These are phyloP conservation scores for Cinclus cinclus DNA, from an alignment of 2,113 vertebrate species.

Conservation along the genomic window DNA sequence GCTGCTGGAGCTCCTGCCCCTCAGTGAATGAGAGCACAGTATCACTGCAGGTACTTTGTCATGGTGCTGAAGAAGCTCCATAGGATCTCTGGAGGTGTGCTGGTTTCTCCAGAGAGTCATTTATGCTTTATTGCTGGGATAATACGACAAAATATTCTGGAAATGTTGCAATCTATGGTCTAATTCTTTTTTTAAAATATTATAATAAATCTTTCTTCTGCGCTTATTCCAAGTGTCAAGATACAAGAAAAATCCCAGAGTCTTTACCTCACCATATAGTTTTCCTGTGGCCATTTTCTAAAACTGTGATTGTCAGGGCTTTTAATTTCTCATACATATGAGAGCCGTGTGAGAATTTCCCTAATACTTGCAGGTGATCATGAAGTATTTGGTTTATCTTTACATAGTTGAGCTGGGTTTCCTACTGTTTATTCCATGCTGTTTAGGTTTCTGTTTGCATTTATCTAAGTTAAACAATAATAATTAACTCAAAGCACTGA, in stretches of 20 bases:
- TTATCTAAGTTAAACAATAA: conserved; percentile 1
- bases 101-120: background rate
- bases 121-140: background rate
- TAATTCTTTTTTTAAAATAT: background rate
- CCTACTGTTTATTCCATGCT: background rate
- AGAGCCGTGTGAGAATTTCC: background rate
- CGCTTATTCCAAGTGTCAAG: background rate
- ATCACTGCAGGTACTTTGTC: background rate
- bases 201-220: background rate
- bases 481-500: conserved; percentile 29
- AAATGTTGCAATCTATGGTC: background rate
- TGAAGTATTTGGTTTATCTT: background rate
- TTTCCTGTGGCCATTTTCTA: background rate
- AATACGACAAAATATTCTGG: background rate
- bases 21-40: rapidly evolving
- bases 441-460: conserved; percentile 4
- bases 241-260: background rate
- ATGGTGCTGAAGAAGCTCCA: background rate
- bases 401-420: background rate
- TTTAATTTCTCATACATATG: background rate
- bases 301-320: background rate
- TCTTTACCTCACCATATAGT: background rate
- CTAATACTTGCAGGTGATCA: background rate
- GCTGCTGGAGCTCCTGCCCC: background rate
- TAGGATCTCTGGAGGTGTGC: background rate